Evolutionary conservation across 2,797 vertebrate species (phyloP).

Genomic region (Microchirus variegatus): DNA sequence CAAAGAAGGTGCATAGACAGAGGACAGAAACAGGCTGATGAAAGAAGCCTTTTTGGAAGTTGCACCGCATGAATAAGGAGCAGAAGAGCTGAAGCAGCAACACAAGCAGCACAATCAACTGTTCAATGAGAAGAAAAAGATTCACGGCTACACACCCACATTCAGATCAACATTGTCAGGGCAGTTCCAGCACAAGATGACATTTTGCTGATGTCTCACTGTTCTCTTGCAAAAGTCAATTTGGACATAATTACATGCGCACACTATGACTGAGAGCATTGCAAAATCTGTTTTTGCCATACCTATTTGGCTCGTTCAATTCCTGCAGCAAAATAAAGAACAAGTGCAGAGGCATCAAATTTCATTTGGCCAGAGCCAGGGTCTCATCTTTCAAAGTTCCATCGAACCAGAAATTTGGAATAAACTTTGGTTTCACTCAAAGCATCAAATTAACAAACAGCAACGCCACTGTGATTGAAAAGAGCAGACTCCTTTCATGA

Average conservation of each 20-base stretch:
- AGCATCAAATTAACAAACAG: constrained; percentile 13
- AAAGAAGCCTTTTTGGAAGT: constrained; percentile 35
- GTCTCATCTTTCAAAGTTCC: constrained; percentile 31
- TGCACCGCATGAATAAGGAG: constrained; percentile 36
- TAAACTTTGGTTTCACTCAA: constrained; percentile 23
- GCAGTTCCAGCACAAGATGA: constrained; percentile 4
- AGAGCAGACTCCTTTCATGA: too few relatives aligned
- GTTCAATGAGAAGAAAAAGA: constrained; percentile 21
- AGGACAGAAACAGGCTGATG: constrained; percentile 39
- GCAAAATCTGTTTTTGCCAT: constrained; percentile 24
- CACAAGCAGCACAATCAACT: constrained; percentile 34
- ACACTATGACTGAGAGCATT: constrained; percentile 16
- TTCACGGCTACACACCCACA: constrained; percentile 5
- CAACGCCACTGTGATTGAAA: background rate
- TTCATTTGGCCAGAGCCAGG: constrained; percentile 47
- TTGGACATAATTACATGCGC: constrained; percentile 37
- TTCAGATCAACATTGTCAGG: constrained; percentile 28
- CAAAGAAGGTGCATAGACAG: constrained; percentile 28
- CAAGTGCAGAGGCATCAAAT: constrained; percentile 35
- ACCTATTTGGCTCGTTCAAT: constrained; percentile 25
- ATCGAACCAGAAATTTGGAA: constrained; percentile 16
- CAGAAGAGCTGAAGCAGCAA: constrained; percentile 57
- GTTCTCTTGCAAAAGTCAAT: constrained; percentile 25
- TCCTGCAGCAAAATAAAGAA: constrained; percentile 16
- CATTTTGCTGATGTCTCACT: constrained; percentile 43